phyloP scores from a whole-genome alignment of 2,113 vertebrate species.

The Cyphomyrus plagiostoma region DNA sequence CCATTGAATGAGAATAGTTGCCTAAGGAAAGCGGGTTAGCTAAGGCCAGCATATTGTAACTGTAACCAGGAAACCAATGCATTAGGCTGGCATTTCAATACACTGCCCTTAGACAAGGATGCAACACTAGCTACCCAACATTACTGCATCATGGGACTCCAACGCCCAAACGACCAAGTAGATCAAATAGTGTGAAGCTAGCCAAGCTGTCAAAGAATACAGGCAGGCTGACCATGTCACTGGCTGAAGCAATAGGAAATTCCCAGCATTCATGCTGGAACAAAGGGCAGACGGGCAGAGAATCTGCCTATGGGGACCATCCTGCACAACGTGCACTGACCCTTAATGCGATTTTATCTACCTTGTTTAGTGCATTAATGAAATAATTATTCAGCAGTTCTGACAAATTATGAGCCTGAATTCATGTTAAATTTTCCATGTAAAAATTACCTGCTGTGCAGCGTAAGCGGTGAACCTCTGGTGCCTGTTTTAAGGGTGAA shows the following conservation, averaged over 20 bases:
- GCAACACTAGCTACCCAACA: background rate
- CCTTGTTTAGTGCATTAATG: background rate
- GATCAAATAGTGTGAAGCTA: background rate
- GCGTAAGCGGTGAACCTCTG: background rate
- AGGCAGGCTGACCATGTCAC: background rate
- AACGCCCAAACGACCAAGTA: background rate
- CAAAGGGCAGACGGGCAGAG: background rate
- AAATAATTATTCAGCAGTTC: background rate
- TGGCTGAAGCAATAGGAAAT: background rate
- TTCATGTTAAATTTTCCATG: background rate
- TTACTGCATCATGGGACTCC: background rate
- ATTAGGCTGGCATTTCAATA: constrained; percentile 13
- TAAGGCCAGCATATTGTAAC: constrained; percentile 14
- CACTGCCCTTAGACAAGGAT: background rate
- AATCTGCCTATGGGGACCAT: background rate
- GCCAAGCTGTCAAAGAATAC: background rate
- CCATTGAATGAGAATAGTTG: constrained; percentile 12
- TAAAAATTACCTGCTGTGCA: background rate
- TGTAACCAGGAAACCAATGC: constrained; percentile 14
- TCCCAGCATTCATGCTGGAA: background rate
- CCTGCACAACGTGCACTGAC: background rate
- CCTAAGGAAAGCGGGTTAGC: background rate
- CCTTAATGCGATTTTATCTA: background rate
- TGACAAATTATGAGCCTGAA: background rate
- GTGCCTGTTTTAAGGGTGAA: background rate